Percentiles rank a stretch among this genome's conserved stretches.
Evolutionary conservation across 2,888 invertebrate species (phyloP).

Genomic region (Meiosimyza decipiens): DNA sequence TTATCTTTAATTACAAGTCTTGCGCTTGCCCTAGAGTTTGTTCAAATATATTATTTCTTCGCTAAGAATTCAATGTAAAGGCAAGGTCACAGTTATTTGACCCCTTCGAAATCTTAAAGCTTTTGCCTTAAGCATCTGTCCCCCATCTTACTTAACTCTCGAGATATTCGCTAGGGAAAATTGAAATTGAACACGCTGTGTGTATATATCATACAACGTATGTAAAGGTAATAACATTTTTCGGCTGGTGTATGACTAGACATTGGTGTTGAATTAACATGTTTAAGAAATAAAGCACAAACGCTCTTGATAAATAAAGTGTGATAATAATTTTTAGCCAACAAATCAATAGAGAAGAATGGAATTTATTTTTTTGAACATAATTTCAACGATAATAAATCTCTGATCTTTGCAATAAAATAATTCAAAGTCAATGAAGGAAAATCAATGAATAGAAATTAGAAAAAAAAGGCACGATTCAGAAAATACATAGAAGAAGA

Average conservation of each 20-base stretch:
- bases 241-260: background rate
- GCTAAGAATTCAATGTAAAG: too few species aligned
- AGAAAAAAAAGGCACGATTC: background rate
- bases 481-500: too few species aligned
- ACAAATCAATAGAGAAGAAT: slow-evolving; percentile 50
- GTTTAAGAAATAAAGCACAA: background rate
- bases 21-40: too few species aligned
- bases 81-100: too few species aligned
- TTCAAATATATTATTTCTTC: too few species aligned
- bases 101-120: too few species aligned
- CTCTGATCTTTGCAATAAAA: slow-evolving; percentile 30
- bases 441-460: slow-evolving; percentile 41
- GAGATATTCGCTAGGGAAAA: too few species aligned
- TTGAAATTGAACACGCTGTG: too few species aligned
- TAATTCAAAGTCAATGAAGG: slow-evolving; percentile 40
- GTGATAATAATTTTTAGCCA: slow-evolving; percentile 57
- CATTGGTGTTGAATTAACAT: slow-evolving; percentile 27
- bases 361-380: slow-evolving; percentile 44
- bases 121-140: too few species aligned
- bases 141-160: too few species aligned
- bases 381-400: slow-evolving; percentile 35
- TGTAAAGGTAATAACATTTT: slow-evolving; percentile 1
- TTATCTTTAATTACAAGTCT: too few species aligned
- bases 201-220: too few species aligned
- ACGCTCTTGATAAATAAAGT: slow-evolving; percentile 49